Evolutionary conservation across 2,113 vertebrate genomes (phyloP), one percentile per base, ranked within the genome.

Genomic region (Stegostoma tigrinum): DNA sequence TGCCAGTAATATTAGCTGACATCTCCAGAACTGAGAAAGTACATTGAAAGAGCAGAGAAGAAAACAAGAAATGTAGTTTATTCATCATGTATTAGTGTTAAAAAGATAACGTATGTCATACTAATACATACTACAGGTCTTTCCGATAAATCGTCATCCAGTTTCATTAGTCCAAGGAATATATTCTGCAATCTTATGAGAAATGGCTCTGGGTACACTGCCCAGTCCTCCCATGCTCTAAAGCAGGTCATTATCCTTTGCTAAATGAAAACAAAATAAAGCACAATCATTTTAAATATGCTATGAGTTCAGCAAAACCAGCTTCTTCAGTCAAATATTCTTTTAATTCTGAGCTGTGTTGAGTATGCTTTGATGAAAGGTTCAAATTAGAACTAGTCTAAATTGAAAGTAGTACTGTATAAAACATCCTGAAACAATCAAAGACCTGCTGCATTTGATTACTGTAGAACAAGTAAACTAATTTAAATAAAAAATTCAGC

Each of bases 151-250:
- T 98, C 98, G 96, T 98, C 97, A 55, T 96, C 97, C 3, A 96
- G 96, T 97, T 97, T 98, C 85, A 97, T 96, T 10, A 97, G 97
- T 94, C 98, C 98, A 96, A 98, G 97, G 96, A 98, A 98, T 96
- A 98, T 97, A 96, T 98, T 98, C 95, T 98, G 98, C 70, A 98
- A 97, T 96, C 97, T 97, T 96, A 98, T 98, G 80, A 98, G 97
- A 96, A 97, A 98, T 95, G 97, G 97, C 95, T 98, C 97, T 0
- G 98, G 98, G 96, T 98, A 98, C 94, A 98, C 97, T 96, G 98
- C 98, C 98, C 98, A 98, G 96, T 98, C 98, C 67, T 98, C 98
- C 98, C 98, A 98, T 2, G 98, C 98, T 93, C 98, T 96, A 96
- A 98, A 98, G 96, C 98, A 98, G 72, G 96, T 96, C 96, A 97